These are phyloP conservation scores for Lagorchestes hirsutus DNA, from an alignment of 2,797 vertebrate species.

Conservation along the genomic window DNA sequence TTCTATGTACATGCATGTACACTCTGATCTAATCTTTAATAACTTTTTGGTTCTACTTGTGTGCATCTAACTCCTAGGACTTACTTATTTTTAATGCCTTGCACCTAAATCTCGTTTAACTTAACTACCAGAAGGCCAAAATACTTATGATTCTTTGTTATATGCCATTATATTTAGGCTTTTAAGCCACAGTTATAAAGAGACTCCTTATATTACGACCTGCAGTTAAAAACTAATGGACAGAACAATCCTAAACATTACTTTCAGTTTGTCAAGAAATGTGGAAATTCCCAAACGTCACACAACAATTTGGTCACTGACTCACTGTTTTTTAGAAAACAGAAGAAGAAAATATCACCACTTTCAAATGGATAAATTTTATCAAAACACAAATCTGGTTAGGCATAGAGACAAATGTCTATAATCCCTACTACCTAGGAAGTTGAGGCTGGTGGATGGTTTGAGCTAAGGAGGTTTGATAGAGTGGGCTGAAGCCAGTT, in stretches of 20 bases:
- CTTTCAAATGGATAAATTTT: background rate
- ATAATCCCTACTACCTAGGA: too few relatives aligned
- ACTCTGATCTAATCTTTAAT: slow-evolving; percentile 9
- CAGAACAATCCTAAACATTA: background rate
- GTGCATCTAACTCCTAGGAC: too few relatives aligned
- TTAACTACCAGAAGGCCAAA: background rate
- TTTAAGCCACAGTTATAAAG: slow-evolving; percentile 46
- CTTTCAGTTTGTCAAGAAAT: background rate
- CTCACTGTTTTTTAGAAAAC: background rate
- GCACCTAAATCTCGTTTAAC: slow-evolving; percentile 1
- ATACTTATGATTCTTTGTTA: background rate
- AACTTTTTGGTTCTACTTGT: too few relatives aligned
- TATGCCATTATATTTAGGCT: slow-evolving; percentile 8
- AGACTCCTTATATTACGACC: slow-evolving; percentile 38
- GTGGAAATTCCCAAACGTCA: background rate
- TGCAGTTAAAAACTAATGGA: slow-evolving; percentile 18
- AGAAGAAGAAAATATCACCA: background rate
- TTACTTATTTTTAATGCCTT: background rate
- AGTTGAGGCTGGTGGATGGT: too few relatives aligned
- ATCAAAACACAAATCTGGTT: slow-evolving; percentile 11
- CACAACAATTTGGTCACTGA: background rate
- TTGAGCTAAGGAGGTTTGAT: too few relatives aligned
- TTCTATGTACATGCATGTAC: background rate
- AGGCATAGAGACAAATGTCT: too few relatives aligned
- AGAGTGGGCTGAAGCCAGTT: too few relatives aligned